Evolutionary conservation across 2,888 invertebrate species (phyloP), one percentile per base, ranked within the genome.

Genomic region (Eilema griseolum): DNA sequence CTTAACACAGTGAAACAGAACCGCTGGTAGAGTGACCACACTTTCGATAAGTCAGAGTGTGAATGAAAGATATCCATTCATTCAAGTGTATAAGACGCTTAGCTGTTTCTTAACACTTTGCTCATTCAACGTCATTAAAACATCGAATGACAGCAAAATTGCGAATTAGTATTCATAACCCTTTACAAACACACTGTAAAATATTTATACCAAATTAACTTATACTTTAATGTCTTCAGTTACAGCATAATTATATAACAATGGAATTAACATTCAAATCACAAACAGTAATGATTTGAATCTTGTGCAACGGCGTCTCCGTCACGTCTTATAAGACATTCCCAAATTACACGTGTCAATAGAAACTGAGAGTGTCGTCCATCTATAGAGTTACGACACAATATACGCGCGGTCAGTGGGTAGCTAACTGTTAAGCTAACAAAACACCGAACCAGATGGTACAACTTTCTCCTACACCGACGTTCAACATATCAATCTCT

Each of bases 331-430:
- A 71, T 31, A 70, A 71, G 64, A 72, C 79, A 78, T 82, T 83
- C 83, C 85, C 77, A 86, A 88, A 86, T 78, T 84, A 80, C 77
- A 83, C 73, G 78, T 88, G 89, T 86, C 85, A 89, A 89, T 90
- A 90, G 92, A 93, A 93, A 71, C 85, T 86, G 88, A 92, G 90
- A 93, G 93, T 93, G 90, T 82, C 83, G 72, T 77, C 86, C 83
- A 72, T 77, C 86, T 83, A 87, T 87, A 76, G 74, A 79, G 86
- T 90, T 91, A 90, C 93, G 92, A 88, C 89, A 91, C 82, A 81
- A 81, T 79, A 84, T 74, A 71, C 81, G 79, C 73, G 79, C 59
- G 26, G 41, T 41, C 84, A 79, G 80, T 82, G 84, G 81, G 82
- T 85, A 85, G 83, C 88, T 89, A 90, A 90, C 82, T 84, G 84